Evolutionary conservation across 2,113 vertebrate genomes (phyloP).

Genomic region (Chaetura pelagica): DNA sequence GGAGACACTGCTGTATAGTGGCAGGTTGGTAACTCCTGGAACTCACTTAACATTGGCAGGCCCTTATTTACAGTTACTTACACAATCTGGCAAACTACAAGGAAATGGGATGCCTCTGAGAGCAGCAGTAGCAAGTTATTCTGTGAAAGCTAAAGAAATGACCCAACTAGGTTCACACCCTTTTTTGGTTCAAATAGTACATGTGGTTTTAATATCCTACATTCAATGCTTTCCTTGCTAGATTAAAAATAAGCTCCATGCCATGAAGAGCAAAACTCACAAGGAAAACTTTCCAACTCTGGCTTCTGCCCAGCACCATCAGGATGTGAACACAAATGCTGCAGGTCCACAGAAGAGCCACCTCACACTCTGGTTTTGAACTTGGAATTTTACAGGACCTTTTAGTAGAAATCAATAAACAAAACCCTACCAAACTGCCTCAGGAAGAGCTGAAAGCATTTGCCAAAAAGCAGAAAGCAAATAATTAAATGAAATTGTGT

Average conservation of each 20-base stretch:
- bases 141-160: background rate
- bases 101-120: background rate
- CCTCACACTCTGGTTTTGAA: background rate
- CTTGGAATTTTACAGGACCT: background rate
- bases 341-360: background rate
- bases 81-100: background rate
- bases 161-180: background rate
- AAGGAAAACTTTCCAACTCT: background rate
- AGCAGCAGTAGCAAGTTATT: background rate
- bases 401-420: background rate
- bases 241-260: background rate
- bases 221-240: background rate
- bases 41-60: background rate
- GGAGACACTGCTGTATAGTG: fast-evolving
- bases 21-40: background rate
- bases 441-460: background rate
- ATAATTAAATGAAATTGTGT: background rate
- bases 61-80: background rate
- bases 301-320: background rate
- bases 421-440: background rate
- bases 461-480: background rate
- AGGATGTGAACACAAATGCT: background rate
- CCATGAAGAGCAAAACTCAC: background rate
- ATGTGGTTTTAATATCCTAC: background rate
- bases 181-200: background rate